Percentiles rank a stretch among this genome's conserved stretches.
These are phyloP conservation scores for Carassius gibelio DNA, from an alignment of 2,113 vertebrate species.

Conservation along the genomic window DNA sequence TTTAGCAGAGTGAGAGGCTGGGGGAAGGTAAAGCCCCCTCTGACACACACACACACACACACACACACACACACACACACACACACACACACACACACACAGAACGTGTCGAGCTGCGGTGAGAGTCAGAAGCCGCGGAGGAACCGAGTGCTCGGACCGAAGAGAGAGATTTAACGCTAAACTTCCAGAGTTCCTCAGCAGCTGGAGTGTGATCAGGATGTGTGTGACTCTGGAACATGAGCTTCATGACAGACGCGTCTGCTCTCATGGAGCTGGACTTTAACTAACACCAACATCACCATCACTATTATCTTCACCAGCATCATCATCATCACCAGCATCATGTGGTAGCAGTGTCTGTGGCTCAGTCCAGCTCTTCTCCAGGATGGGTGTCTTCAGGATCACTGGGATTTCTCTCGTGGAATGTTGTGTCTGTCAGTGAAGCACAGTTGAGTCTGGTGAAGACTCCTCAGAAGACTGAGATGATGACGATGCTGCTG, in stretches of 20 bases:
- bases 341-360: too few species aligned
- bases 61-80: constrained; percentile 20
- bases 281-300: too few species aligned
- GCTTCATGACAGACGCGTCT: background rate
- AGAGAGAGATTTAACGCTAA: background rate
- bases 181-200: background rate
- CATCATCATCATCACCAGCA: too few species aligned
- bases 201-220: background rate
- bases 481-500: constrained; percentile 66
- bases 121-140: background rate
- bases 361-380: background rate
- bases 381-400: background rate
- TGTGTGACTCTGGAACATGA: background rate
- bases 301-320: too few species aligned
- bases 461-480: background rate
- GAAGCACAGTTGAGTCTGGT: background rate
- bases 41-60: constrained; percentile 60
- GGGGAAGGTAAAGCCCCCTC: constrained; percentile 60
- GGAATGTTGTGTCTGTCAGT: background rate
- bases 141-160: too few species aligned
- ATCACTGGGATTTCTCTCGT: background rate
- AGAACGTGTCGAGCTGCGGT: constrained; percentile 12
- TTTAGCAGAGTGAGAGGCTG: constrained; percentile 43
- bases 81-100: background rate
- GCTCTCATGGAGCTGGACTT: background rate